Percentiles rank a stretch among this genome's conserved stretches.
Conservation (phyloP, 2,113 vertebrate species). For the Panthera uncia region DNA sequence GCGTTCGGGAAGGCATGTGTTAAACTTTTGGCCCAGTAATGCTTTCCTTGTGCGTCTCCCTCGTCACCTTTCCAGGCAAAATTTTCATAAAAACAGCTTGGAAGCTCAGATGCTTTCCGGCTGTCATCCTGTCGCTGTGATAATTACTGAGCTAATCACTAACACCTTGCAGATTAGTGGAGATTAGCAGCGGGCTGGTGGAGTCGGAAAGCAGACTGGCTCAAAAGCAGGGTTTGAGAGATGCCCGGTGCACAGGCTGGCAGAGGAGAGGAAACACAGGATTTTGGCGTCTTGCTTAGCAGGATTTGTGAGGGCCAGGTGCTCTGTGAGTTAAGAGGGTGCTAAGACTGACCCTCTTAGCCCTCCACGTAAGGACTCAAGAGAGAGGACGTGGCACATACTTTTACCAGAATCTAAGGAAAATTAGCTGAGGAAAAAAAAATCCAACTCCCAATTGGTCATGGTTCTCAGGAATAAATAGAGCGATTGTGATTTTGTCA, state of each 20-base stretch:
- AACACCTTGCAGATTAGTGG: constrained; percentile 53
- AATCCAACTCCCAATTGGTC: background rate
- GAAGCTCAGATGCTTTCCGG: constrained; percentile 35
- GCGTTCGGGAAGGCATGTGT: background rate
- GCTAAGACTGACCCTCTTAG: background rate
- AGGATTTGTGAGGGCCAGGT: background rate
- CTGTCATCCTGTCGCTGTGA: constrained; percentile 20
- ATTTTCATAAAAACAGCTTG: constrained; percentile 54
- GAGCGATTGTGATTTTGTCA: background rate
- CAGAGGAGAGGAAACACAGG: background rate
- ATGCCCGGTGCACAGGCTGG: background rate
- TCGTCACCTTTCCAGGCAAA: constrained; percentile 6
- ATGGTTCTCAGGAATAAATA: background rate
- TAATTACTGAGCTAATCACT: constrained; percentile 61
- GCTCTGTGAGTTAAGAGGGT: background rate
- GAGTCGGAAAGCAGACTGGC: background rate
- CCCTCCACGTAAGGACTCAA: background rate
- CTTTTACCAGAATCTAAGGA: background rate
- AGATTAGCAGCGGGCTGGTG: constrained; percentile 1
- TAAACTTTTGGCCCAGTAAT: background rate
- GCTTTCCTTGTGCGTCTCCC: background rate
- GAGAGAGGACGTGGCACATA: background rate
- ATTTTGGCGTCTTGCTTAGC: background rate
- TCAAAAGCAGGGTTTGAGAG: background rate
- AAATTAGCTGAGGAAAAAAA: background rate